Evolutionary conservation across 2,888 invertebrate species (phyloP).

Genomic region (Nephrocerus scutellatus): DNA sequence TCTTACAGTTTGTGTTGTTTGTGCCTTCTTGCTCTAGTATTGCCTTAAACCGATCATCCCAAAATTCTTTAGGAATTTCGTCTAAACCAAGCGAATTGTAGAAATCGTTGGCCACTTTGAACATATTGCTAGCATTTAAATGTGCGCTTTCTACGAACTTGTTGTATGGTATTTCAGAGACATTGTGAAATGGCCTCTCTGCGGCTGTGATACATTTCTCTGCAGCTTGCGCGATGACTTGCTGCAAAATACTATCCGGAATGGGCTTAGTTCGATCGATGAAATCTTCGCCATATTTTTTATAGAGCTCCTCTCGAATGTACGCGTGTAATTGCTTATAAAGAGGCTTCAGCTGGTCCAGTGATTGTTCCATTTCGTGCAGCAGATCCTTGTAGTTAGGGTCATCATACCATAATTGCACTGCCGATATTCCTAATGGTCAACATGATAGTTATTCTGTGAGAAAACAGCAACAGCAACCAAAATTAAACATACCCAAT

Average conservation of each 20-base stretch:
- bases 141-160: conserved; percentile 27
- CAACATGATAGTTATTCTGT: not conserved
- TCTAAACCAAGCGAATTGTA: conserved; percentile 39
- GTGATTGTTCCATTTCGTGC: conserved; percentile 57
- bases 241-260: conserved; percentile 65
- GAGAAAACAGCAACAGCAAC: not conserved
- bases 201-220: conserved; percentile 20
- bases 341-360: conserved; percentile 66
- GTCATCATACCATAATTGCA: conserved; percentile 18
- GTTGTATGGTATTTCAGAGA: conserved; percentile 35
- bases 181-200: not conserved
- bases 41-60: conserved; percentile 34
- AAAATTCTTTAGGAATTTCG: conserved; percentile 30
- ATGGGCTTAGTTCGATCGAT: conserved; percentile 59
- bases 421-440: conserved; percentile 12
- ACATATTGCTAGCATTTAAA: conserved; percentile 32
- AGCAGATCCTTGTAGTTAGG: conserved; percentile 59
- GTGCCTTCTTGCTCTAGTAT: conserved; percentile 32
- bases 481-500: conserved; percentile 50
- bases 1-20: conserved; percentile 38
- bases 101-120: conserved; percentile 36
- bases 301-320: conserved; percentile 58
- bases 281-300: conserved; percentile 59
- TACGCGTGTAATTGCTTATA: conserved; percentile 75
- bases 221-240: conserved; percentile 22